Base-by-base conservation (phyloP, 2,113 vertebrate genomes). In the Micromys minutus region DNA sequence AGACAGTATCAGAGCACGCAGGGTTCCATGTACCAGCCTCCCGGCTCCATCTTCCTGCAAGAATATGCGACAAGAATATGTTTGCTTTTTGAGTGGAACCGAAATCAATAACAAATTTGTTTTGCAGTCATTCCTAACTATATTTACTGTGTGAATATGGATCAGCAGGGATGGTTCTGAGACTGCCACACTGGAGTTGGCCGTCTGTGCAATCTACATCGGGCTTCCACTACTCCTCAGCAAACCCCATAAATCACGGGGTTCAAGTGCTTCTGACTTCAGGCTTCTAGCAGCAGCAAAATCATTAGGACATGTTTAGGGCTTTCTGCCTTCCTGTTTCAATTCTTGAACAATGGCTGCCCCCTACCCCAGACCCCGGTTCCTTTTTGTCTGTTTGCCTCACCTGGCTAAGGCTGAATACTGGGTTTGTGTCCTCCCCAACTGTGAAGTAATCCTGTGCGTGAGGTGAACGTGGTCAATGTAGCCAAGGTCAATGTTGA, bases 81-180 rank as follows among this genome's bases (percentile, higher is more conserved):
- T 77, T 76, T 90, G 59, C 36, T 94, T 96, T n/a, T 96, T 87
- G 76, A 93, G 71, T 76, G 90, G 93, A 93, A 90, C 26, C 52
- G 86, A 85, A 92, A 96, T 95, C 90, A 90, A 89, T 97, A 90
- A 39, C 61, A 87, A 89, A 92, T 88, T 92, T 95, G 57, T 90
- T 96, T 91, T 91, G 45, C 85, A 67, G 77, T 93, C 83, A 76
- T 65, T 89, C n/a, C 87, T 94, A 92, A 71, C 72, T 77, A 31
- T 86, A 89, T 96, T 94, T 89, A 63, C 55, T 39, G 42, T 75
- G 86, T 87, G 94, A 94, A 61, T 95, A 65, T 67, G 63, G 71
- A 83, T 67, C 65, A 31, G 71, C 76, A 29, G 75, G 74, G 71
- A 47, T 21, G 26, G 84, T 76, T n/a, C 61, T 65, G 94, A 95